phyloP scores from a whole-genome alignment of 2,113 vertebrate species.

The Podarcis muralis region DNA sequence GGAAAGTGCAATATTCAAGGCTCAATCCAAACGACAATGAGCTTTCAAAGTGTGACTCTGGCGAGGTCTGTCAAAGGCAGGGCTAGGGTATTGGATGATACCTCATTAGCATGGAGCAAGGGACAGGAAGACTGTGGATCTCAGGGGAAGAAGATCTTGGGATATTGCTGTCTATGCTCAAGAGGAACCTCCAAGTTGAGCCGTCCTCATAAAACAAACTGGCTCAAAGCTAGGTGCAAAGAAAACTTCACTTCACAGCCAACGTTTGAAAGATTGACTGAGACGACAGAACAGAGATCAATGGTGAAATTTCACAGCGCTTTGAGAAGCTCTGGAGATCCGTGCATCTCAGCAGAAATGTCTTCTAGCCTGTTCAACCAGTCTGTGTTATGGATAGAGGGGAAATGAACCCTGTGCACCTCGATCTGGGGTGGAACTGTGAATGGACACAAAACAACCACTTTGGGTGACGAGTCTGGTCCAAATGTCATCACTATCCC shows the following conservation, averaged over 20 bases:
- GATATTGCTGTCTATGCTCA: constrained; percentile 1
- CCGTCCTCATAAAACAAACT: not conserved
- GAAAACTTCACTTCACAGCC: not conserved
- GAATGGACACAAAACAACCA: not conserved
- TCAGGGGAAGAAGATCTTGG: constrained; percentile 15
- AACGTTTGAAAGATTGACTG: not conserved
- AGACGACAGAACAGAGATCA: not conserved
- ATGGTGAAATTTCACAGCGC: not conserved
- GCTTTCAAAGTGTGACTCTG: constrained; percentile 63
- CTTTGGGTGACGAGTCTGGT: constrained; percentile 37
- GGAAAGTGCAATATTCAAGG: constrained; percentile 73
- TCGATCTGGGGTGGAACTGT: constrained; percentile 29
- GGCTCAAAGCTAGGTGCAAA: not conserved
- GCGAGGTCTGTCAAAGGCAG: constrained; percentile 39
- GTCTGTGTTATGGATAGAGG: not conserved
- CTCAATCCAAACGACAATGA: constrained; percentile 57
- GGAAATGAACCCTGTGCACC: not conserved
- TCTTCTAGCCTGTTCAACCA: not conserved
- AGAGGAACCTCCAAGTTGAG: not conserved
- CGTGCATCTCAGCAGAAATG: not conserved
- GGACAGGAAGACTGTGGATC: constrained; percentile 51
- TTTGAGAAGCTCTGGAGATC: not conserved
- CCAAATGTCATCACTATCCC: not conserved
- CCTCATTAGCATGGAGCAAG: constrained; percentile 67
- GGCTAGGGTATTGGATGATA: constrained; percentile 68